Evolutionary conservation across 2,888 invertebrate genomes (phyloP).

Genomic region (Xylota sylvarum): DNA sequence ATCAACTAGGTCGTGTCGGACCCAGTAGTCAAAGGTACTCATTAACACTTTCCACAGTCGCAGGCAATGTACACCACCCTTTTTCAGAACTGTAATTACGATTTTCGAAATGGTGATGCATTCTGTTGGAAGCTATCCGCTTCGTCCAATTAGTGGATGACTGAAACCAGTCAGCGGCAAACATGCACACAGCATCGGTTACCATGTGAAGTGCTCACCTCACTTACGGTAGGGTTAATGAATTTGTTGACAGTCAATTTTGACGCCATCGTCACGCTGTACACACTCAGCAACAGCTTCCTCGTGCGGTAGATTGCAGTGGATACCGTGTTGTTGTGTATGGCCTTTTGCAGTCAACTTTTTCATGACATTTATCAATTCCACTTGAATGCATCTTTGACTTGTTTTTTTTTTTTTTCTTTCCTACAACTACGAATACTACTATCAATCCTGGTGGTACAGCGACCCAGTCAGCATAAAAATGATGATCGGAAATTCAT

Average conservation of each 20-base stretch:
- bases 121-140: constrained; percentile 45
- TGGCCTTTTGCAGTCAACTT: constrained; percentile 56
- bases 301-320: constrained; percentile 23
- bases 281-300: constrained; percentile 33
- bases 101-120: constrained; percentile 51
- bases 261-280: constrained; percentile 74
- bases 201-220: constrained; percentile 33
- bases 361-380: constrained; percentile 72
- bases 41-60: constrained; percentile 66
- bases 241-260: constrained; percentile 76
- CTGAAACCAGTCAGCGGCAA: constrained; percentile 58
- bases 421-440: background rate
- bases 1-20: constrained; percentile 56
- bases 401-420: constrained; percentile 3
- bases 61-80: constrained; percentile 32
- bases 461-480: background rate
- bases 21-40: constrained; percentile 59
- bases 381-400: constrained; percentile 55
- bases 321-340: constrained; percentile 23
- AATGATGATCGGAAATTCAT: constrained; percentile 35
- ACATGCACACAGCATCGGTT: constrained; percentile 57
- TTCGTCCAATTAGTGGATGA: constrained; percentile 69
- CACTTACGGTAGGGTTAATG: constrained; percentile 69
- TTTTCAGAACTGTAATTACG: constrained; percentile 63
- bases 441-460: constrained; percentile 42